Percentiles rank a stretch among this genome's conserved stretches.
These are phyloP conservation scores for Eurosta solidaginis DNA, from an alignment of 1,140 invertebrate genomes.

Conservation along the genomic window DNA sequence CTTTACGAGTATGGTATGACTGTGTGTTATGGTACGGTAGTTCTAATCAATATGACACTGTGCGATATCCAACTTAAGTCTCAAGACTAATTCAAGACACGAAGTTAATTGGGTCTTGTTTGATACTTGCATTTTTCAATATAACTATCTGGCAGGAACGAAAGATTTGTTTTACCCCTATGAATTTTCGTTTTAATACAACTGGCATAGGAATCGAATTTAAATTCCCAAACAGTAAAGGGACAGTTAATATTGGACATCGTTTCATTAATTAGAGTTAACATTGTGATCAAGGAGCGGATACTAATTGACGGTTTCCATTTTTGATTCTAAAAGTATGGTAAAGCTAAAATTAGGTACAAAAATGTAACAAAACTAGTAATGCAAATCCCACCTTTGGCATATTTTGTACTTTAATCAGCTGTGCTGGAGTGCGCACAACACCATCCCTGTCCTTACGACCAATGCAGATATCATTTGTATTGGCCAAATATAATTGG, in stretches of 20 bases:
- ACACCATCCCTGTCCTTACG: not conserved
- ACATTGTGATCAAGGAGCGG: not conserved
- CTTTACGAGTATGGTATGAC: too few species aligned
- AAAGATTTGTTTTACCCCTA: not conserved
- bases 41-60: too few species aligned
- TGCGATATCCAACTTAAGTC: too few species aligned
- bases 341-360: not conserved
- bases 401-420: not conserved
- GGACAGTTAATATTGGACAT: not conserved
- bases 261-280: not conserved
- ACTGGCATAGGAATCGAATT: not conserved
- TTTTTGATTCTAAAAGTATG: too few species aligned
- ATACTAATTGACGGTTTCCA: too few species aligned
- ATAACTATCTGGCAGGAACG: not conserved
- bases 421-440: not conserved
- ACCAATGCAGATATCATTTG: not conserved
- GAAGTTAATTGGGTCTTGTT: too few species aligned
- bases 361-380: not conserved
- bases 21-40: too few species aligned
- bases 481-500: not conserved
- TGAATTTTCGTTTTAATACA: not conserved
- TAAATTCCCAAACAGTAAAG: not conserved
- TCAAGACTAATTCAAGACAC: too few species aligned
- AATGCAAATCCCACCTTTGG: not conserved
- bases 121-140: not conserved